Evolutionary conservation across 2,888 invertebrate genomes (phyloP), one percentile per base, ranked within the genome.

Genomic region (Drosophila bunnanda): DNA sequence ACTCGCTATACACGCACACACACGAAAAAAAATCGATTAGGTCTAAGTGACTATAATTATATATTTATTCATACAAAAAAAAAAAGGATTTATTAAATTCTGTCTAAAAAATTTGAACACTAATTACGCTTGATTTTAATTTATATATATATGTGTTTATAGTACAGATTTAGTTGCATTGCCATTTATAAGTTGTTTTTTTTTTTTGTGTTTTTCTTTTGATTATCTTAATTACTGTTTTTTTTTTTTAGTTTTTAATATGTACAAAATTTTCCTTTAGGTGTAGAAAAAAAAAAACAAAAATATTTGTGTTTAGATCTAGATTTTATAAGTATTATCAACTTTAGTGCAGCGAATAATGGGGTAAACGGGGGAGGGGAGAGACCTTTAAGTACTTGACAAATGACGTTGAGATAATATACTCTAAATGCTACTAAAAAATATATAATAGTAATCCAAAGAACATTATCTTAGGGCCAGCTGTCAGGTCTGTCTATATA

Each of bases 311-410:
- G 39, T 58, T 67, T 87, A 76, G 30, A 17, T 30, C 75, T 83
- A 87, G 17, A 17, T 79, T 78, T 83, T 83, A 57, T 74, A 80
- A 70, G 72, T 78, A 75, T 80, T 82, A 82, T 82, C 71, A 77
- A 76, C 75, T 77, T 70, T 52, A 69, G 66, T 57, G 64, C 41
- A 17, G n/a, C 48, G 13, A 52, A 60, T 53, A 57, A 44, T 17
- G 43, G 28, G 10, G 13, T 15, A 15, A n/a, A n/a, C n/a, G n/a
- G n/a, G n/a, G n/a, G n/a, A 2, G 6, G 43, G 22, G 43, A 15
- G 54, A 48, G 56, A 46, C 50, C 30, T 48, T 20, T 44, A 56
- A 48, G 22, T 32, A 20, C 22, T 12, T 58, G 56, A 58, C 58
- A 58, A 36, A 17, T 54, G 17, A 34, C 22, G 30, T 30, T 50